A percentile compares a stretch with the other conserved stretches of the same genome.
phyloP scores from a whole-genome alignment of 2,113 vertebrate species.

The Noturus placidus region DNA sequence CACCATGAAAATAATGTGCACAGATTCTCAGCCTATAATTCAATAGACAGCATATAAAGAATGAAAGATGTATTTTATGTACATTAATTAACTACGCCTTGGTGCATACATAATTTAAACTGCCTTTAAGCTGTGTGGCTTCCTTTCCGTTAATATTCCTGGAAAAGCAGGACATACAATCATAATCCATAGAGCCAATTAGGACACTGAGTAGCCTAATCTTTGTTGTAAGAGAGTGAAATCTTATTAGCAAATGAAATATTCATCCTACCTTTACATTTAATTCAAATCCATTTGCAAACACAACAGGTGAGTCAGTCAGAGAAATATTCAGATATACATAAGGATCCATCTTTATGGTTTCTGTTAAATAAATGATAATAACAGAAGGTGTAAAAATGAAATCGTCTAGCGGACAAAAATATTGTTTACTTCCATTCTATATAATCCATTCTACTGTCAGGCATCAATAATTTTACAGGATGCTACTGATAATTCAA shows the following conservation, averaged over 20 bases:
- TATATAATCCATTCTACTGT: background rate
- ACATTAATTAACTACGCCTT: background rate
- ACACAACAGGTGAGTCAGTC: conserved; percentile 51
- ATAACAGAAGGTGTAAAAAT: background rate
- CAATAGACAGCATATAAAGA: background rate
- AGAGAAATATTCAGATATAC: conserved; percentile 66
- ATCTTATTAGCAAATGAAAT: background rate
- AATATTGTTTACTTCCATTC: background rate
- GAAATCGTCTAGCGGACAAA: background rate
- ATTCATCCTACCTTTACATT: conserved; percentile 63
- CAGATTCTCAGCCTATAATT: too few species aligned
- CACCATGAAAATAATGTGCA: background rate
- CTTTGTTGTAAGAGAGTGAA: background rate
- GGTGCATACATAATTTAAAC: background rate
- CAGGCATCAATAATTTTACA: background rate
- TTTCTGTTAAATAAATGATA: conserved; percentile 57
- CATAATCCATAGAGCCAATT: background rate
- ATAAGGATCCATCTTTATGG: conserved; percentile 54
- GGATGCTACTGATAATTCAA: background rate
- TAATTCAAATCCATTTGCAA: conserved; percentile 56
- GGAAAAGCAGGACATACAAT: background rate
- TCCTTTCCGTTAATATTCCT: background rate
- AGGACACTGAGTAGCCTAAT: background rate
- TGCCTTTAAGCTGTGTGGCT: background rate
- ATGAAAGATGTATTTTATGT: background rate